Conservation (phyloP, 2,888 invertebrate species). For the Cordilura impudica region DNA sequence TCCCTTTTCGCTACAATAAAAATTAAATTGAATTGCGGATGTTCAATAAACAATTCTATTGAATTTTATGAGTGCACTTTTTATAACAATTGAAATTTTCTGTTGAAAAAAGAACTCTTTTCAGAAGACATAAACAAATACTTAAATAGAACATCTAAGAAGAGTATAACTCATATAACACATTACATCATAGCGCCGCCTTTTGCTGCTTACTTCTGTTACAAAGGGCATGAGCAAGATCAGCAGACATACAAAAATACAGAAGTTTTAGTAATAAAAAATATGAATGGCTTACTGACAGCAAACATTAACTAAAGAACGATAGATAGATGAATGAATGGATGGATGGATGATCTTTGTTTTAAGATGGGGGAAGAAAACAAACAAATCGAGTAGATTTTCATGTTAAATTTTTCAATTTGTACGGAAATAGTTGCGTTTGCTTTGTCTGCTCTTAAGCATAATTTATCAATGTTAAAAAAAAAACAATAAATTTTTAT, state of each 20-base stretch:
- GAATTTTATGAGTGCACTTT: conserved; percentile 17
- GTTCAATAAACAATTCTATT: not conserved
- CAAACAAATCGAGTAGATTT: conserved; percentile 22
- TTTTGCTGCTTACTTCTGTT: conserved; percentile 26
- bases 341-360: conserved; percentile 49
- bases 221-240: conserved; percentile 51
- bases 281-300: conserved; percentile 4
- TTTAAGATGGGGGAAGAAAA: conserved; percentile 6
- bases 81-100: conserved; percentile 3
- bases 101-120: not conserved
- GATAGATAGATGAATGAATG: conserved; percentile 43
- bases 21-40: not conserved
- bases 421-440: conserved; percentile 44
- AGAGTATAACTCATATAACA: not conserved
- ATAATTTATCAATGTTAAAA: not conserved
- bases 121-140: conserved; percentile 1
- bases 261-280: conserved; percentile 24
- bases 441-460: not conserved
- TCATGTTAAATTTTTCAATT: conserved; percentile 15
- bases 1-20: not conserved
- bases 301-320: not conserved
- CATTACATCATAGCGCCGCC: conserved; percentile 54
- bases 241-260: conserved; percentile 20
- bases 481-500: not conserved
- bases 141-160: not conserved